phyloP scores from a whole-genome alignment of 2,888 invertebrate species.

The Scelioninae gen. 1 region DNA sequence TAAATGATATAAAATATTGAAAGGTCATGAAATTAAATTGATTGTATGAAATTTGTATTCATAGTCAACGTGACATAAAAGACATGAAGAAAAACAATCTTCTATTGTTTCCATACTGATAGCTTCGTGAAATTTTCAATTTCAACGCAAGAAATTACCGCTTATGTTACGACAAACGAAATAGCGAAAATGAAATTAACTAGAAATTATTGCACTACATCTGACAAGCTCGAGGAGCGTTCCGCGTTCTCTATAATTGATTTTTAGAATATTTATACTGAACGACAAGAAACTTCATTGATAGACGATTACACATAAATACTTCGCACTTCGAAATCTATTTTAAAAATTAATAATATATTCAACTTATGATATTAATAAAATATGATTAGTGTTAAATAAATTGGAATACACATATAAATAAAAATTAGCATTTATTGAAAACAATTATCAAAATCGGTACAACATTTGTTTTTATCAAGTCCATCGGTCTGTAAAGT shows the following conservation, averaged over 20 bases:
- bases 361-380: not conserved
- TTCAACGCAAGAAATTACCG: conserved; percentile 60
- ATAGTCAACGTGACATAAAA: conserved; percentile 12
- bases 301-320: conserved; percentile 30
- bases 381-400: conserved; percentile 3
- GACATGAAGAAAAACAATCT: conserved; percentile 21
- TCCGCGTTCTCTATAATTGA: conserved; percentile 60
- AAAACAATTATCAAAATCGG: conserved; percentile 80
- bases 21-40: conserved; percentile 7
- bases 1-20: not conserved
- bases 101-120: conserved; percentile 36
- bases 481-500: conserved; percentile 56
- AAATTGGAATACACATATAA: conserved; percentile 73
- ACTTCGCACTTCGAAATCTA: not conserved
- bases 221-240: conserved; percentile 40
- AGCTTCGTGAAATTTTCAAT: conserved; percentile 43
- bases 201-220: conserved; percentile 62
- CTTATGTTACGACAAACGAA: conserved; percentile 40
- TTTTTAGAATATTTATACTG: conserved; percentile 56
- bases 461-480: conserved; percentile 73
- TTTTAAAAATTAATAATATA: not conserved
- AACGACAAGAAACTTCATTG: conserved; percentile 42
- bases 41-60: conserved; percentile 25
- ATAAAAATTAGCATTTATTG: conserved; percentile 83
- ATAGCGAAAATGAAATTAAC: conserved; percentile 65